Evolutionary conservation across 2,888 invertebrate species (phyloP).

Genomic region (Lepidocyrtoides sp.): DNA sequence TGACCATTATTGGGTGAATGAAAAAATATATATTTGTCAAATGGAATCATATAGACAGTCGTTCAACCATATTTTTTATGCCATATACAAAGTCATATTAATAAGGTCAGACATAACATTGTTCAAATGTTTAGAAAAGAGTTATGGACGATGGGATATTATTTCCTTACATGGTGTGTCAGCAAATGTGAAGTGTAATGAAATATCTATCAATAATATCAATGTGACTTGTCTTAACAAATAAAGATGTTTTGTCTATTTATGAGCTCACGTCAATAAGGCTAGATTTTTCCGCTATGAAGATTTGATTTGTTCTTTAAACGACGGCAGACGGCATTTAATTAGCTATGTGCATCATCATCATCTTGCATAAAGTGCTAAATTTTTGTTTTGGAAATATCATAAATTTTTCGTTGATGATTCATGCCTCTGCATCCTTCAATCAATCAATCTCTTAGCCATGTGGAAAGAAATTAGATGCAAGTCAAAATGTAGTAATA

Average conservation of each 20-base stretch:
- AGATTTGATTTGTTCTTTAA: conserved; percentile 1
- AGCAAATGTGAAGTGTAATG: conserved; percentile 38
- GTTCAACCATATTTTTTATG: background rate
- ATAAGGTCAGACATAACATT: conserved; percentile 56
- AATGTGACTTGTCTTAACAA: background rate
- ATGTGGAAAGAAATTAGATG: background rate
- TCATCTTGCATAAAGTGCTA: too few species aligned
- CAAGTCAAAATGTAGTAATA: background rate
- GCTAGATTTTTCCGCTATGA: background rate
- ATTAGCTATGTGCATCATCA: conserved; percentile 4
- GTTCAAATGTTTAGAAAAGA: conserved; percentile 7
- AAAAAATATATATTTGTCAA: conserved; percentile 27
- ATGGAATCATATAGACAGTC: background rate
- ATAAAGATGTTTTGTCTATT: background rate
- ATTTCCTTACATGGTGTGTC: conserved; percentile 42
- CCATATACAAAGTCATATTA: conserved; percentile 23
- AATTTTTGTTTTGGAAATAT: conserved; percentile 21
- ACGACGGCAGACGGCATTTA: background rate
- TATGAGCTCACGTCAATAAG: background rate
- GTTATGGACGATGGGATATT: conserved; percentile 56
- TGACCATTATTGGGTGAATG: conserved; percentile 53
- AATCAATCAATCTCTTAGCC: background rate
- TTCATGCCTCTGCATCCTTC: background rate
- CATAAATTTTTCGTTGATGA: conserved; percentile 28
- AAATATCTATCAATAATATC: conserved; percentile 41